Percentiles rank a stretch among this genome's conserved stretches.
Conservation (phyloP, 2,888 invertebrate species). For the Drosophila subquinaria region DNA sequence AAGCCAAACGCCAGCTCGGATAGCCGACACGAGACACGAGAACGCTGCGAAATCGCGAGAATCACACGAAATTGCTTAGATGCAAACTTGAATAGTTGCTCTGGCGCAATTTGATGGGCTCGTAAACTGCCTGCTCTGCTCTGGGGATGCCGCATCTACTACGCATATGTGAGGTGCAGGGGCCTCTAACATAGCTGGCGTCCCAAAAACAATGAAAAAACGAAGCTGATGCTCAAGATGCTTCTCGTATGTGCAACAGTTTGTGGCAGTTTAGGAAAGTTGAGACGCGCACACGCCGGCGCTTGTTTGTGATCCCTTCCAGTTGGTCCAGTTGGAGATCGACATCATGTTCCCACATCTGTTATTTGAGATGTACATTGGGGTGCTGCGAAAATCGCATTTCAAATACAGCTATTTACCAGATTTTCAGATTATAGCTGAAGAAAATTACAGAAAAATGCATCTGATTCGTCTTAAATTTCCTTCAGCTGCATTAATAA, state of each 20-base stretch:
- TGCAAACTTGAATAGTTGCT: slow-evolving; percentile 71
- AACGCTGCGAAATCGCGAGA: slow-evolving; percentile 36
- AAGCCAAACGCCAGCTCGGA: slow-evolving; percentile 68
- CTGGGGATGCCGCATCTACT: slow-evolving; percentile 23
- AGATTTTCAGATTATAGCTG: slow-evolving; percentile 9
- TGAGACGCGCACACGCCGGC: slow-evolving; percentile 45
- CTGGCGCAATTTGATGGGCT: slow-evolving; percentile 73
- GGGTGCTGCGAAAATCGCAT: slow-evolving; percentile 2
- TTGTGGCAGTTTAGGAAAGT: slow-evolving; percentile 8
- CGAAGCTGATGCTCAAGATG: neutral
- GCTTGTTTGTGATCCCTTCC: slow-evolving; percentile 26
- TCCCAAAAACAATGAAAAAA: slow-evolving; percentile 18
- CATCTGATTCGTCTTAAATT: neutral
- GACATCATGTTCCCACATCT: slow-evolving; percentile 2
- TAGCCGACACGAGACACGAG: slow-evolving; percentile 41
- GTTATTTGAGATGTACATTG: neutral
- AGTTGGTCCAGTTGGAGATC: neutral
- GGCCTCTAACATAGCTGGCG: slow-evolving; percentile 42
- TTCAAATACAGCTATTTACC: slow-evolving; percentile 12
- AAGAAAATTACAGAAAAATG: neutral
- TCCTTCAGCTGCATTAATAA: neutral
- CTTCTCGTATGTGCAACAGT: slow-evolving; percentile 6
- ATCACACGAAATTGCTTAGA: slow-evolving; percentile 60
- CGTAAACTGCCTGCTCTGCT: slow-evolving; percentile 63
- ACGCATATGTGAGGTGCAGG: slow-evolving; percentile 34